Evolutionary conservation across 2,113 vertebrate species (phyloP).

Genomic region (Urocitellus parryii): DNA sequence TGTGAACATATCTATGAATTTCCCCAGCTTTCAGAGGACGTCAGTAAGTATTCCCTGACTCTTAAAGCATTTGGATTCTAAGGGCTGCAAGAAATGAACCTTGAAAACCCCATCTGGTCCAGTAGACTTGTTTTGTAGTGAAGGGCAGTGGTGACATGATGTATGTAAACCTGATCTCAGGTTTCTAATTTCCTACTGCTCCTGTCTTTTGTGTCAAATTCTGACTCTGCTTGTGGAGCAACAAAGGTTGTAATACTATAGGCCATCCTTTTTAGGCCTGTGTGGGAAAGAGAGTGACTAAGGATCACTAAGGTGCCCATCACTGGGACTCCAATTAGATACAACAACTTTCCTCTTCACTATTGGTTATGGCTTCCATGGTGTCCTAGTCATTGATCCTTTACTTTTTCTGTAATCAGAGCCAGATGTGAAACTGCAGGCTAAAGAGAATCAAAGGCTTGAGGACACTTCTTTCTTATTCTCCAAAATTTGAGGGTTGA

Average conservation of each 20-base stretch:
- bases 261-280: neutral
- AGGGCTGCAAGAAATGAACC: neutral
- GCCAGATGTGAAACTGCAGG: too few species aligned
- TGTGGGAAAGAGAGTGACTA: neutral
- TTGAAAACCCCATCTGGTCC: neutral
- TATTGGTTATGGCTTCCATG: neutral
- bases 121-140: neutral
- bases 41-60: constrained; percentile 90
- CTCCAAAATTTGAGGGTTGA: neutral
- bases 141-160: neutral
- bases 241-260: neutral
- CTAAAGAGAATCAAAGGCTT: neutral
- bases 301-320: neutral
- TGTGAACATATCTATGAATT: constrained; percentile 99
- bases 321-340: too few species aligned
- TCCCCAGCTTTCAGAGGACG: constrained; percentile 96
- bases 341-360: neutral
- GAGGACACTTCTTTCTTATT: neutral
- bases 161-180: neutral
- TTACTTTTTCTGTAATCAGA: neutral
- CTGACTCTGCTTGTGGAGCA: neutral
- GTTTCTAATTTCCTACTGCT: neutral
- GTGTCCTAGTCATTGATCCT: neutral
- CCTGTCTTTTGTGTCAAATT: neutral
- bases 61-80: neutral